Conservation (phyloP, 2,888 invertebrate species). For the Phortica magna region DNA sequence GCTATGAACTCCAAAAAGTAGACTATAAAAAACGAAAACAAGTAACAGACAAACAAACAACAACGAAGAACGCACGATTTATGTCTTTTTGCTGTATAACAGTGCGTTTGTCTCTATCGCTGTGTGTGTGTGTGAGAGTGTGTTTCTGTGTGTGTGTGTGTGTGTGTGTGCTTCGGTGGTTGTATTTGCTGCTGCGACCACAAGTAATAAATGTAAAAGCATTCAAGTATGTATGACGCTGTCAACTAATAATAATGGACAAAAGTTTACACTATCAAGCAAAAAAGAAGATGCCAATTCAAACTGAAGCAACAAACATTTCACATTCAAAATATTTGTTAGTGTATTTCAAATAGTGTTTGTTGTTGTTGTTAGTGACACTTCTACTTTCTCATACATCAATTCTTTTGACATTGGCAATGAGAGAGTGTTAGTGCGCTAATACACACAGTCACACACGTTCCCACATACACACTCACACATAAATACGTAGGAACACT, state of each 20-base stretch:
- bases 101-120: background rate
- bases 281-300: conserved; percentile 2
- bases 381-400: conserved; percentile 9
- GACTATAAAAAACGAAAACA: conserved; percentile 59
- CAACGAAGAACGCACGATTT: too few relatives aligned
- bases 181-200: conserved; percentile 17
- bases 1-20: conserved; percentile 46
- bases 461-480: background rate
- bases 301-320: background rate
- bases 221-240: conserved; percentile 41
- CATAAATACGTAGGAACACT: background rate
- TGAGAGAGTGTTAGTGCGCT: background rate
- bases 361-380: background rate
- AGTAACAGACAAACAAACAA: too few relatives aligned
- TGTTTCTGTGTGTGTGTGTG: conserved; percentile 20
- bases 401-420: background rate
- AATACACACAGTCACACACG: background rate
- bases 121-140: background rate
- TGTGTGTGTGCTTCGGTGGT: conserved; percentile 9
- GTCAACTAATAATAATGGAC: conserved; percentile 29
- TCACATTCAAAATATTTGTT: background rate
- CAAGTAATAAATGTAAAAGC: conserved; percentile 39
- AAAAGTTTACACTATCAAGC: conserved; percentile 17
- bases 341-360: background rate
- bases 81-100: conserved; percentile 43